Evolutionary conservation across 2,888 invertebrate species (phyloP).

Genomic region (Allygus modestus): DNA sequence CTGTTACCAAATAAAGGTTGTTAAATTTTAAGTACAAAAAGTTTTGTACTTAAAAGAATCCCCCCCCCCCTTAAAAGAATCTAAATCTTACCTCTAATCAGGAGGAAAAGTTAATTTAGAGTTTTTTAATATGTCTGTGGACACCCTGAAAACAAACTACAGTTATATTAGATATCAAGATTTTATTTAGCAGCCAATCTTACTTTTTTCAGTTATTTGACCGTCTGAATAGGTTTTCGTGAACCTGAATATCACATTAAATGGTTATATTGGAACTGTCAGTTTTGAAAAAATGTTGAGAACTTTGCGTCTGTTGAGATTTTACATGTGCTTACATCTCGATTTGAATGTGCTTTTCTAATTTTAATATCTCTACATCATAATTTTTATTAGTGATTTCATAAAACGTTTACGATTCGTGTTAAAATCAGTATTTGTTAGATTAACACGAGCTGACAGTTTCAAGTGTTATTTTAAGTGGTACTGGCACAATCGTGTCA

Average conservation of each 20-base stretch:
- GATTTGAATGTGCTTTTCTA: conserved; percentile 40
- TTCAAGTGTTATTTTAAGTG: conserved; percentile 50
- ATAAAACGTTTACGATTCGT: conserved; percentile 40
- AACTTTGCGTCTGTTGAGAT: neutral
- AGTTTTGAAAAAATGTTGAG: conserved; percentile 5
- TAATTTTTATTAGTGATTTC: conserved; percentile 34
- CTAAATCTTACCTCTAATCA: too few species aligned
- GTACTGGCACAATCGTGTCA: neutral
- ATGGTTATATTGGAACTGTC: conserved; percentile 46
- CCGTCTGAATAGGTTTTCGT: conserved; percentile 2
- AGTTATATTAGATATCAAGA: conserved; percentile 1
- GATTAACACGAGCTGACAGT: conserved; percentile 49
- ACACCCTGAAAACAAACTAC: neutral
- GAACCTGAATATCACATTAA: neutral
- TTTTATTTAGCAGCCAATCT: conserved; percentile 2
- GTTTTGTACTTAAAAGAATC: too few species aligned
- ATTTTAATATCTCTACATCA: conserved; percentile 14
- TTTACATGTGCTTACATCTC: conserved; percentile 35
- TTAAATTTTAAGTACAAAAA: too few species aligned
- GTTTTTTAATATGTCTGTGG: too few species aligned
- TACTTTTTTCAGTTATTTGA: neutral
- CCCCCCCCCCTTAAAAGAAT: too few species aligned
- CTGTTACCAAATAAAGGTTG: too few species aligned
- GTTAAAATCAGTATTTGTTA: conserved; percentile 22
- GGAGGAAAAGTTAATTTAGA: too few species aligned